phyloP scores from a whole-genome alignment of 1,140 invertebrate species.

The Lineus longissimus region DNA sequence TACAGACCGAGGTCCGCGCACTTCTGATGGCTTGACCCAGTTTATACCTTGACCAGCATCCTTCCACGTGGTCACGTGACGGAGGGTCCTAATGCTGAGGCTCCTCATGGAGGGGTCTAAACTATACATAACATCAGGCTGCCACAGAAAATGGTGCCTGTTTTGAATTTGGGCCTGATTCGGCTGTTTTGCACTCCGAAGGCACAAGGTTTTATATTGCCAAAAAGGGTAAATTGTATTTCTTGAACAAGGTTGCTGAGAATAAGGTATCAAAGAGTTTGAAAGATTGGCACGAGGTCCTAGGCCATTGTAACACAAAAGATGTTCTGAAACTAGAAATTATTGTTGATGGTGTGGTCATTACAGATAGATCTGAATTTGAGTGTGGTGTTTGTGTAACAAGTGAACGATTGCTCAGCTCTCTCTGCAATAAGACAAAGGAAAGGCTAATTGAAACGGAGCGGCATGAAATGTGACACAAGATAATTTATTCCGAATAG shows the following conservation, averaged over 20 bases:
- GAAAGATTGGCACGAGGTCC: not conserved
- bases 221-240: constrained; percentile 4
- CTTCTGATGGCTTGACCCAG: too few species aligned
- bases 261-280: not conserved
- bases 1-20: too few species aligned
- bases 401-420: not conserved
- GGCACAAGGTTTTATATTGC: not conserved
- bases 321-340: not conserved
- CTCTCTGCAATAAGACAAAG: too few species aligned
- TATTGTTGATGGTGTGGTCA: not conserved
- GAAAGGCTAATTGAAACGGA: too few species aligned
- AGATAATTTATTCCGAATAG: too few species aligned
- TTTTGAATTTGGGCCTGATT: not conserved
- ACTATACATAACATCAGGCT: too few species aligned
- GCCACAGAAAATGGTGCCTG: constrained; percentile 11
- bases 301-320: constrained; percentile 8
- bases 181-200: not conserved
- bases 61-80: too few species aligned
- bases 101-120: too few species aligned
- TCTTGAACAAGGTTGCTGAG: not conserved
- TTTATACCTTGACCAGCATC: too few species aligned
- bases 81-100: too few species aligned
- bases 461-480: too few species aligned
- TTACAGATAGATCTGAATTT: not conserved
- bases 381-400: not conserved